Evolutionary conservation across 2,888 invertebrate genomes (phyloP).

Genomic region (Thereva unica): DNA sequence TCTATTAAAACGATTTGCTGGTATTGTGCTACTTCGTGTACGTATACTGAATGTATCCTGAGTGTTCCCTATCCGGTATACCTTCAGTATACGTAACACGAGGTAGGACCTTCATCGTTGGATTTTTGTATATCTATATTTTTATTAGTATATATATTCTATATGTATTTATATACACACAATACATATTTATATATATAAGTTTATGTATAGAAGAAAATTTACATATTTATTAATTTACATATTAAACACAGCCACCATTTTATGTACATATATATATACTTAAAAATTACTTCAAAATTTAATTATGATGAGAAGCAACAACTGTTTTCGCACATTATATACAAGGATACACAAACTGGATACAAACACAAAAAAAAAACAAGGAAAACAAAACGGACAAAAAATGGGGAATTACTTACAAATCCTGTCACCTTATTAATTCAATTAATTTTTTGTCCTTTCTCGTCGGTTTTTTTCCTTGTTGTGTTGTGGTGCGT

Average conservation of each 20-base stretch:
- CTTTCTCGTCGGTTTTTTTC: no score
- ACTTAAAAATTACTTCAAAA: background rate
- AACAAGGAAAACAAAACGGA: background rate
- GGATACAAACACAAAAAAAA: no score
- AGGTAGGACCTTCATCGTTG: conserved; percentile 79
- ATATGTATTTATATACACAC: conserved; percentile 11
- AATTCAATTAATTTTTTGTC: no score
- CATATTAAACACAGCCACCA: background rate
- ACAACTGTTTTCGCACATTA: no score
- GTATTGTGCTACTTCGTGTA: conserved; percentile 84
- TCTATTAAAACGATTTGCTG: conserved; percentile 55
- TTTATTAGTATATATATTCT: conserved; percentile 19
- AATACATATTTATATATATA: background rate
- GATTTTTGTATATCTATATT: conserved; percentile 41
- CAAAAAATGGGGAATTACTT: conserved; percentile 5
- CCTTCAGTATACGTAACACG: conserved; percentile 99
- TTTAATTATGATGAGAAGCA: no score
- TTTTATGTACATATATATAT: background rate
- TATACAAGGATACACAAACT: no score
- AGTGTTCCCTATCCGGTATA: conserved; percentile 98
- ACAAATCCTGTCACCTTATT: background rate
- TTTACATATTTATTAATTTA: conserved; percentile 13
- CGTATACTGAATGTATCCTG: conserved; percentile 99
- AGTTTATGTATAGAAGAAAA: background rate
- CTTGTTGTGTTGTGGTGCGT: no score